A percentile compares a stretch with the other conserved stretches of the same genome.
These are phyloP conservation scores for Pseudochaenichthys georgianus DNA, from an alignment of 2,797 vertebrate species.

Conservation along the genomic window DNA sequence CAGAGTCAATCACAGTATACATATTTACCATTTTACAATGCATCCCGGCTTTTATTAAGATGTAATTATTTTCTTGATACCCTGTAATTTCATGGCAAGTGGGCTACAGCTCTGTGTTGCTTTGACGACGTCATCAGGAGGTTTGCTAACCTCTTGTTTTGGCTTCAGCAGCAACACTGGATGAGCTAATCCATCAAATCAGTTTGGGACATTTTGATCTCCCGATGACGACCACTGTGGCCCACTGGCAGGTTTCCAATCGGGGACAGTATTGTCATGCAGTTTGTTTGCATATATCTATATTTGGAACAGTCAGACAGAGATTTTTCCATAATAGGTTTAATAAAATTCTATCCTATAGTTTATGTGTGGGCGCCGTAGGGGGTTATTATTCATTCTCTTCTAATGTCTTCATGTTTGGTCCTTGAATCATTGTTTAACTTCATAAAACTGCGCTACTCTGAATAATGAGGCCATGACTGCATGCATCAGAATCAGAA, in stretches of 20 bases:
- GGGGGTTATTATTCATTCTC: not conserved
- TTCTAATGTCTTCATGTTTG: not conserved
- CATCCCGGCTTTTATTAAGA: not conserved
- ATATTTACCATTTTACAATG: not conserved
- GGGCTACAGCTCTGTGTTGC: not conserved
- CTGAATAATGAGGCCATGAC: not conserved
- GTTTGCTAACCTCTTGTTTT: conserved; percentile 30
- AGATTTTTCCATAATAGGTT: too few species aligned
- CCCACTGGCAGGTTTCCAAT: conserved; percentile 23
- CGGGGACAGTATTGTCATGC: not conserved
- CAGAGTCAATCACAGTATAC: not conserved
- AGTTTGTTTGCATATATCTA: not conserved
- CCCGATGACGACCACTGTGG: conserved; percentile 35
- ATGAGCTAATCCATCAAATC: conserved; percentile 58
- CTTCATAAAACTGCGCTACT: not conserved
- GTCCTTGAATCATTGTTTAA: not conserved
- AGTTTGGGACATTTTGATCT: conserved; percentile 56
- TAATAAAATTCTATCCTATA: too few species aligned
- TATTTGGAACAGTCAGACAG: not conserved
- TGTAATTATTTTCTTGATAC: not conserved
- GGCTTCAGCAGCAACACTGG: conserved; percentile 32
- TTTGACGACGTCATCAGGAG: conserved; percentile 9
- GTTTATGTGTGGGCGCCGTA: too few species aligned
- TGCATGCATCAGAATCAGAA: too few species aligned
- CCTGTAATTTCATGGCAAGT: not conserved